Conservation (phyloP, 1,140 invertebrate genomes). For the Hylaeus anthracinus region DNA sequence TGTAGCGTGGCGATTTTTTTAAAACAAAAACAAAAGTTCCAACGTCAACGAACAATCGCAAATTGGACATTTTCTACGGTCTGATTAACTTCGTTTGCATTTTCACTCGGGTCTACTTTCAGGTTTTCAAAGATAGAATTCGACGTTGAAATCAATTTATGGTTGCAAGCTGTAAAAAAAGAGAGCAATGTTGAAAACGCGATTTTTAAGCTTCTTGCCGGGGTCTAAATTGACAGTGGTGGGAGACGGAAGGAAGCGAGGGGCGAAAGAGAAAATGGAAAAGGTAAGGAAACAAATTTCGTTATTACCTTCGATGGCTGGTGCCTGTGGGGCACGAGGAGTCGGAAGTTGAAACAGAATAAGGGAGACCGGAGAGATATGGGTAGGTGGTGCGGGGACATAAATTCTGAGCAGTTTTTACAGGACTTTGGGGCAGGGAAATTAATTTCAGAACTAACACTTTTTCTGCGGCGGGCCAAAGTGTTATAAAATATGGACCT, state of each 20-base stretch:
- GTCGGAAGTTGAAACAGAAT: slow-evolving; percentile 27
- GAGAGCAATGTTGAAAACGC: slow-evolving; percentile 40
- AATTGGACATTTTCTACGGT: no score
- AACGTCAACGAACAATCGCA: background rate
- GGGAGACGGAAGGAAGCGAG: slow-evolving; percentile 22
- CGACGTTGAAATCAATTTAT: no score
- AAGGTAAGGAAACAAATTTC: slow-evolving; percentile 57
- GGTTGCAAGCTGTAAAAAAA: background rate
- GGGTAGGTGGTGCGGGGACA: background rate
- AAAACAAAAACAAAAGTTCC: background rate
- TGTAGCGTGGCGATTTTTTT: background rate
- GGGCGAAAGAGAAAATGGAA: slow-evolving; percentile 29
- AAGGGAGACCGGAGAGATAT: slow-evolving; percentile 13
- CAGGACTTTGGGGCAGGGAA: slow-evolving; percentile 2
- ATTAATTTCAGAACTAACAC: background rate
- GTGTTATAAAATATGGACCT: no score
- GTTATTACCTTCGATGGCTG: slow-evolving; percentile 52
- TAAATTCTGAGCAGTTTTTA: slow-evolving; percentile 32
- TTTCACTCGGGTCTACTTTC: no score
- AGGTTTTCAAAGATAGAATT: background rate
- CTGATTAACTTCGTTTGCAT: no score
- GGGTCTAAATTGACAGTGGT: slow-evolving; percentile 47
- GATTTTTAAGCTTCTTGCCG: slow-evolving; percentile 45
- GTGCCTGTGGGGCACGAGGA: slow-evolving; percentile 43
- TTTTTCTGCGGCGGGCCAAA: no score